A percentile compares a stretch with the other conserved stretches of the same genome.
Conservation (phyloP, 2,888 invertebrate genomes). For the Cybosia mesomella region DNA sequence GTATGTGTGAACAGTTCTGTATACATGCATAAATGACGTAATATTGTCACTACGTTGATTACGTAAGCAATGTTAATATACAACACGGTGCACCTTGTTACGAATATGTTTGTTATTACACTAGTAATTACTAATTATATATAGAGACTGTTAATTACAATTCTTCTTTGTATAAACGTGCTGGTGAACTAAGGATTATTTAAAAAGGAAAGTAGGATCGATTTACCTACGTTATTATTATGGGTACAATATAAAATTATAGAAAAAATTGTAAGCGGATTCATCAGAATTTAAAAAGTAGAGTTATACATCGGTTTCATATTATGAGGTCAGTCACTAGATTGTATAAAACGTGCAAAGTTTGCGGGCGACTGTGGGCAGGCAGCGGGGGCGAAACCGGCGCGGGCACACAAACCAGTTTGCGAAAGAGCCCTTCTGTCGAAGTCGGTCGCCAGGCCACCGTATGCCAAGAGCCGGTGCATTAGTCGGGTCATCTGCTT, state of each 20-base stretch:
- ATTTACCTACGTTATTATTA: neutral
- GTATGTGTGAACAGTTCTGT: constrained; percentile 29
- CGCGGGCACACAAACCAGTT: constrained; percentile 74
- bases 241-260: neutral
- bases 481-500: constrained; percentile 68
- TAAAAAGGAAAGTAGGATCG: neutral
- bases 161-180: neutral
- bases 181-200: neutral
- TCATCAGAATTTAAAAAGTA: neutral
- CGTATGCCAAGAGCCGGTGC: constrained; percentile 59
- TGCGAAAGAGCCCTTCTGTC: constrained; percentile 74
- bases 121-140: neutral
- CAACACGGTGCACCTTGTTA: constrained; percentile 35
- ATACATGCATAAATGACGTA: constrained; percentile 42
- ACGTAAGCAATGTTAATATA: constrained; percentile 45
- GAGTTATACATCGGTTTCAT: neutral
- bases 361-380: constrained; percentile 43
- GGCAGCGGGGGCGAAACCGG: constrained; percentile 53
- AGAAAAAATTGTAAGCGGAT: neutral
- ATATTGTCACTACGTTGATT: constrained; percentile 33
- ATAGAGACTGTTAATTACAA: neutral
- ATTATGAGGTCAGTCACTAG: neutral
- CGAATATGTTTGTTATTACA: constrained; percentile 28
- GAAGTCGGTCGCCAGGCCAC: constrained; percentile 64
- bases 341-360: constrained; percentile 44